phyloP scores from a whole-genome alignment of 2,797 vertebrate species.

The Pagetopsis macropterus region DNA sequence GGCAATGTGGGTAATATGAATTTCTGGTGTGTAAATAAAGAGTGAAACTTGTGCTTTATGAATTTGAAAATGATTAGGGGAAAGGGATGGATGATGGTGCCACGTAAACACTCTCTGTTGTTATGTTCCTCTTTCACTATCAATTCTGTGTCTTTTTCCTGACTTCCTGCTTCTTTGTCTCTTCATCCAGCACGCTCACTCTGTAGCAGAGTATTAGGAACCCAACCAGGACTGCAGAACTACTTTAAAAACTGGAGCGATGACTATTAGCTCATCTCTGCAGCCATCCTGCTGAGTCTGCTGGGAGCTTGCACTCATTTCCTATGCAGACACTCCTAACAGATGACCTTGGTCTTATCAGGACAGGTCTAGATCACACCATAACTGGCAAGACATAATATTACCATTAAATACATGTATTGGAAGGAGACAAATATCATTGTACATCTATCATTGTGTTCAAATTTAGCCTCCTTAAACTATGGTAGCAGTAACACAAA shows the following conservation, averaged over 20 bases:
- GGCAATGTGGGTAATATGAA: conserved; percentile 61
- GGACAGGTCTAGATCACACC: conserved; percentile 65
- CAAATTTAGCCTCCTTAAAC: conserved; percentile 44
- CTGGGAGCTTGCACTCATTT: conserved; percentile 71
- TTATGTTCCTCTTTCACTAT: conserved; percentile 57
- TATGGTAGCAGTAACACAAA: conserved; percentile 43
- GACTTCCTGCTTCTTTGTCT: conserved; percentile 29
- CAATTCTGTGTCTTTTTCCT: conserved; percentile 48
- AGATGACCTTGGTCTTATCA: conserved; percentile 82
- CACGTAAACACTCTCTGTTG: conserved; percentile 49
- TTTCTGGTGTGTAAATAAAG: conserved; percentile 68
- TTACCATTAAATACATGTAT: conserved; percentile 57
- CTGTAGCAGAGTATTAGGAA: conserved; percentile 32
- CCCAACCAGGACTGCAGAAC: conserved; percentile 51
- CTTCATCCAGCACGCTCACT: conserved; percentile 25
- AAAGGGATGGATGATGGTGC: conserved; percentile 49
- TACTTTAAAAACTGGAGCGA: conserved; percentile 64
- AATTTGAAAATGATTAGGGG: conserved; percentile 71
- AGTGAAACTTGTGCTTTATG: conserved; percentile 56
- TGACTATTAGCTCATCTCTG: conserved; percentile 70
- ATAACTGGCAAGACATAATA: conserved; percentile 60
- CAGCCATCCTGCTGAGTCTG: conserved; percentile 73
- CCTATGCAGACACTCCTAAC: conserved; percentile 77
- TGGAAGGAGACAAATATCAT: conserved; percentile 54
- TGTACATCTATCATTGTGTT: conserved; percentile 59